These are phyloP conservation scores for western clawed frog (Xenopus tropicalis) DNA, from an alignment of 2,113 vertebrate genomes.

Conservation along the genomic window UCB_Xtro_10.0 CM004444.2:146070501-146071000, in stretches of 20 bases:
- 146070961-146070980: slow-evolving; percentile 29
- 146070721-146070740: slow-evolving; percentile 22
- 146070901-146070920: slow-evolving; percentile 10
- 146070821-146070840: slow-evolving; percentile 59
- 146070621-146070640: background rate
- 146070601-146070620: background rate
- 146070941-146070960: slow-evolving; percentile 6
- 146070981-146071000: background rate
- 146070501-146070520: no score
- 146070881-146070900: slow-evolving; percentile 9
- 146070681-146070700: no score
- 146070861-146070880: slow-evolving; percentile 11
- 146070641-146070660: background rate
- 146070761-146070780: slow-evolving; percentile 57
- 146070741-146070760: slow-evolving; percentile 55
- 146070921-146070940: slow-evolving; percentile 18
- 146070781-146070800: slow-evolving; percentile 55
- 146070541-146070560: no score
- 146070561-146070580: no score
- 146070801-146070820: slow-evolving; percentile 54
- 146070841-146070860: slow-evolving; percentile 25
- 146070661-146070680: no score
- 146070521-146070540: no score
- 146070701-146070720: background rate
- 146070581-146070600: background rate